Evolutionary conservation across 2,888 invertebrate species (phyloP), one percentile per base, ranked within the genome.

Genomic region (Lasioglossum pauxillum): DNA sequence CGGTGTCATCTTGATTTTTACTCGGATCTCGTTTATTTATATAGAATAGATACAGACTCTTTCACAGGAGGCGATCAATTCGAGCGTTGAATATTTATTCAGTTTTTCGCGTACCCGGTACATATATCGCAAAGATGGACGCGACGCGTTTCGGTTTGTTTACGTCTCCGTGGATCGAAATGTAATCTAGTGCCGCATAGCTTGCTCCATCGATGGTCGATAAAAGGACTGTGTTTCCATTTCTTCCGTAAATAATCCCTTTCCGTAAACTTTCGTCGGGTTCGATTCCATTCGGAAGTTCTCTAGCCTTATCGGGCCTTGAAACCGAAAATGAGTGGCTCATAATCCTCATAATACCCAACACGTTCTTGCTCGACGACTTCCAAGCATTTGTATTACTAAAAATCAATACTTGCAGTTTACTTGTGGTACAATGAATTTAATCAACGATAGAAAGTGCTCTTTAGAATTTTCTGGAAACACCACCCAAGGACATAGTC

Each of bases 101-200:
- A 67, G 49, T 78, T 78, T 38, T 46, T 44, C 16, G n/a, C 2
- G 23, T 49, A 57, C 10, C 38, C 16, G 16, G 7, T 23, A 46
- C 14, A 4, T 27, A 46, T 16, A 27, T 10, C 23, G 41, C 60
- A 53, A 46, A 64, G 31, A 64, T 44, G 46, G n/a, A 27, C 49
- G 41, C 44, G 60, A 31, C 31, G 44, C 31, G 35, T 82, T 77
- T 49, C 14, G 38, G 38, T 82, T 84, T 78, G 81, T 81, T 81
- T 81, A 84, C 75, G 75, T 69, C 19, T 53, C 53, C 27, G 14
- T 16, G 12, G 53, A 72, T 41, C 38, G 69, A 49, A 38, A 31
- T 31, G 35, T 23, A 44, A 16, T 35, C 23, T 67, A 31, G 19
- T 49, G 53, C 31, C 31, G 35, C 14, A 41, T 44, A 60, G 23